Evolutionary conservation across 30 jellyfish, hydroid and myxozoan genomes (phyloP), one percentile per base, ranked within the genome.

Genomic region (Aurelia aurita complex sp. Pacific): DNA sequence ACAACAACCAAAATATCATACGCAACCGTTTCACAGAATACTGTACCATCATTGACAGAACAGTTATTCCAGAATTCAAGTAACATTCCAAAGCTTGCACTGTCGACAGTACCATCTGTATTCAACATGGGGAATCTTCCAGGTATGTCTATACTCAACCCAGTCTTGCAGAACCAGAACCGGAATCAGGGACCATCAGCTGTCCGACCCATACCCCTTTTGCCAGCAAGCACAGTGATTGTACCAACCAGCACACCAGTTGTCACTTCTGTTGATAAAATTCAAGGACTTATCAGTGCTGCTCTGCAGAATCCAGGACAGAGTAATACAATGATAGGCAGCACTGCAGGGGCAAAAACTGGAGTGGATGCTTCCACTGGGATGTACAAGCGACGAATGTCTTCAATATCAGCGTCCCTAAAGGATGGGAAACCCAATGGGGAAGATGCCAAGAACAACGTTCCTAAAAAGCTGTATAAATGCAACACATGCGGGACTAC

Each of bases 401-500:
- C 89, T 19, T 23, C 81, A 13, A 35, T 79, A 43, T 38, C 89
- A 5, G 11, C 63, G 0, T 19, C 62, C 0, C 3, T 64, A 16
- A 77, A 80, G 81, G 76, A 55, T 6, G 74, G 68, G 3, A 42
- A 16, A 12, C 51, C 71, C 9, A 67, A 59, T 4, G 80, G 15
- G n/a, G 70, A 9, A 1, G 89, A 76, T 16, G 32, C 51, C 15
- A 32, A 52, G 23, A 35, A 73, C 34, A 2, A 36, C 2, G 65
- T 17, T n/a, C 71, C 89, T 12, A 82, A 83, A 50, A 85, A 77
- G 88, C 87, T 94, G 1, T 89, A 74, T 80, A 84, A 85, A 64
- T 94, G 98, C 76, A 70, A 59, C 35, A 65, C 89, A 2, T 94
- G 98, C 65, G 59, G 76, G 64, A 95, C 94, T 3, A 88, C 97